phyloP scores from a whole-genome alignment of 1,140 invertebrate genomes.

The Stegodyphus mimosarum region DNA sequence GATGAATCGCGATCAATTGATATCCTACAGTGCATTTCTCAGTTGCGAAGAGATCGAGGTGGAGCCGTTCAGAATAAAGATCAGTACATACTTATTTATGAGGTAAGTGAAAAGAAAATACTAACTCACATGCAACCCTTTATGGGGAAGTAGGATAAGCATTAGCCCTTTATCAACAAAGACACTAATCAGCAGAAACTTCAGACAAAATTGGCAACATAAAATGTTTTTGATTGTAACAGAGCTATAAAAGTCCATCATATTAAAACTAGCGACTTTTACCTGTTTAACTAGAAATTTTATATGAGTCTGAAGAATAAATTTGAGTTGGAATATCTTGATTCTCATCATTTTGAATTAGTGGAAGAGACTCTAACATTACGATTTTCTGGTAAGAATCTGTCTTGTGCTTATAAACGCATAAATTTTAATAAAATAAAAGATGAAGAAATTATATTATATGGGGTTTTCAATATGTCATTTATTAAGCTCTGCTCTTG shows the following conservation, averaged over 20 bases:
- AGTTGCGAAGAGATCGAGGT: slow-evolving; percentile 84
- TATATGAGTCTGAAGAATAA: background rate
- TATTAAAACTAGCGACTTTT: too few species aligned
- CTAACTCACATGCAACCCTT: background rate
- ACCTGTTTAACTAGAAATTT: background rate
- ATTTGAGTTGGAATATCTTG: too few species aligned
- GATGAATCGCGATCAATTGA: slow-evolving; percentile 82
- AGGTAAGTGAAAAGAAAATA: slow-evolving; percentile 68
- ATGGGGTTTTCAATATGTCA: too few species aligned
- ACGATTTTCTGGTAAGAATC: too few species aligned
- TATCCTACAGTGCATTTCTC: slow-evolving; percentile 85
- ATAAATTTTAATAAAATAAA: too few species aligned
- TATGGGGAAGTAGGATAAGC: background rate
- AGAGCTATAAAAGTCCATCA: too few species aligned
- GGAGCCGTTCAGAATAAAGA: slow-evolving; percentile 86
- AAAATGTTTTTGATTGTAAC: background rate
- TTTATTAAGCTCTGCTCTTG: too few species aligned
- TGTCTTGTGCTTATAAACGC: too few species aligned
- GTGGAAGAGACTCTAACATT: too few species aligned
- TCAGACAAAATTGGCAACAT: background rate
- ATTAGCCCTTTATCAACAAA: background rate
- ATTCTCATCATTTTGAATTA: too few species aligned
- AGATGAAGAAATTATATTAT: too few species aligned
- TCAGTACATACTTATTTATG: slow-evolving; percentile 78
- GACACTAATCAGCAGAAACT: background rate